Conservation (phyloP, 2,888 invertebrate species). For the Amblyjoppa proteus region DNA sequence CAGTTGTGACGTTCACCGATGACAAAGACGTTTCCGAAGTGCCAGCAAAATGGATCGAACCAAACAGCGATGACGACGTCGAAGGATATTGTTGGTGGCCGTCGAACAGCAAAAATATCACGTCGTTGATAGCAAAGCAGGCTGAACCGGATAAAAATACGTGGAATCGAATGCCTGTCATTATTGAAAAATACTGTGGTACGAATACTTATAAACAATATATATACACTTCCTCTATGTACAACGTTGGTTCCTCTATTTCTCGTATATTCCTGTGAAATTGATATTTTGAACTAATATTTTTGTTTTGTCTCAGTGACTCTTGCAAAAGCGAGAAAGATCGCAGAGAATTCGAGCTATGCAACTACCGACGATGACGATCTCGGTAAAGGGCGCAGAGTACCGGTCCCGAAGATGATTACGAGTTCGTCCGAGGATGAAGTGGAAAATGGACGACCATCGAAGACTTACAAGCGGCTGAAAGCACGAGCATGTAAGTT, state of each 20-base stretch:
- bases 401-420: no score
- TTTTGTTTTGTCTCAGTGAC: slow-evolving; percentile 1
- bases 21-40: no score
- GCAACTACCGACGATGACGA: slow-evolving; percentile 28
- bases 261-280: no score
- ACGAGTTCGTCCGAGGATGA: slow-evolving; percentile 2
- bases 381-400: slow-evolving; percentile 27
- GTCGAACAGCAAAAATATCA: no score
- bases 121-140: no score
- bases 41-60: no score
- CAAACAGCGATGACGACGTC: no score
- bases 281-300: background rate
- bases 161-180: no score
- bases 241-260: no score
- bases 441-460: background rate
- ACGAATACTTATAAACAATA: background rate
- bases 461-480: background rate
- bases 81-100: no score
- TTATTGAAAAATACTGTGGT: slow-evolving; percentile 3
- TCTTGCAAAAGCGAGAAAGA: slow-evolving; percentile 18
- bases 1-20: no score
- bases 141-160: no score
- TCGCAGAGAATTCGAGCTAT: slow-evolving; percentile 21
- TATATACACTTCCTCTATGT: background rate
- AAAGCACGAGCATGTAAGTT: background rate